phyloP scores from a whole-genome alignment of 2,888 invertebrate species.

The Thysanoteuthis rhombus region DNA sequence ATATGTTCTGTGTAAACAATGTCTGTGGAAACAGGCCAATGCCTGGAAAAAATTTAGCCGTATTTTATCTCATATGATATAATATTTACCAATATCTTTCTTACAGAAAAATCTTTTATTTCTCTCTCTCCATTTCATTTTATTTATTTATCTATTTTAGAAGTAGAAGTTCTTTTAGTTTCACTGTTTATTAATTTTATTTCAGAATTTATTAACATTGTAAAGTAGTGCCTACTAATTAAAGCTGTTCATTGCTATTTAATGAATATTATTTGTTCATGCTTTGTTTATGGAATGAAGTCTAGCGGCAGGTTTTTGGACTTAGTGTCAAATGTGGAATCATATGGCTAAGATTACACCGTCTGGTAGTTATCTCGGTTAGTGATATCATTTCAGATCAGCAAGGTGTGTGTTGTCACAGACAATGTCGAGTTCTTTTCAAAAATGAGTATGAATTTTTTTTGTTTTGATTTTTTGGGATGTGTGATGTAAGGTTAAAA shows the following conservation, averaged over 20 bases:
- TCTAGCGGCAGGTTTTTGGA: not conserved
- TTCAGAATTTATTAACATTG: not conserved
- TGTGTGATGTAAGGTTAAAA: too few relatives aligned
- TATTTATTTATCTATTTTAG: not conserved
- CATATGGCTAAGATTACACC: not conserved
- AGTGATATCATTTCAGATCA: not conserved
- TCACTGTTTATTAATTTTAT: not conserved
- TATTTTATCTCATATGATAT: not conserved
- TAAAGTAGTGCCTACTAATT: not conserved
- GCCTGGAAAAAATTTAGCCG: not conserved
- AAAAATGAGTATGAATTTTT: not conserved
- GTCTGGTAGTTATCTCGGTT: not conserved
- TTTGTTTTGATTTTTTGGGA: too few relatives aligned
- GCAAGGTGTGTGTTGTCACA: not conserved
- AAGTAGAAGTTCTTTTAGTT: not conserved
- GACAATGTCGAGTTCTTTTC: not conserved
- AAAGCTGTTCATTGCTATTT: not conserved
- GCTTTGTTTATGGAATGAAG: not conserved
- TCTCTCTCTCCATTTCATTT: not conserved
- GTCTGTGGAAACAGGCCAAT: too few relatives aligned
- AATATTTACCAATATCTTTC: not conserved
- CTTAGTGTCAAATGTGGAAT: not conserved
- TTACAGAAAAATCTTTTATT: not conserved
- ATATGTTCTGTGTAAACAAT: too few relatives aligned
- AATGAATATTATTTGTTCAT: not conserved